phyloP scores from a whole-genome alignment of 2,888 invertebrate genomes.

The Julus scandinavius region DNA sequence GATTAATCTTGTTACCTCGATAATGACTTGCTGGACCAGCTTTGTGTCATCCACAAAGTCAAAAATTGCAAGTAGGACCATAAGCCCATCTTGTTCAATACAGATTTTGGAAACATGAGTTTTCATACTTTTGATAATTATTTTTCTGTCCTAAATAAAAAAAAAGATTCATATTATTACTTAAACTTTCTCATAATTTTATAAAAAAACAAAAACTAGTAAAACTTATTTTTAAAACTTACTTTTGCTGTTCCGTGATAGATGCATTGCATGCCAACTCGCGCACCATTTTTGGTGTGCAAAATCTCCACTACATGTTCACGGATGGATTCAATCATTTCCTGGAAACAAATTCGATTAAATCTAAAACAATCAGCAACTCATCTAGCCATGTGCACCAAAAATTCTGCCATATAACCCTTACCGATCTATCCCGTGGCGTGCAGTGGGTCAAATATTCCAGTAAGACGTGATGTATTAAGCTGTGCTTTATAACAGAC shows the following conservation, averaged over 20 bases:
- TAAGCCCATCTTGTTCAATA: constrained; percentile 87
- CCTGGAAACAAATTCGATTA: constrained; percentile 65
- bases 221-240: constrained; percentile 57
- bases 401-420: constrained; percentile 59
- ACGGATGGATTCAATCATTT: constrained; percentile 79
- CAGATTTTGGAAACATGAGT: constrained; percentile 82
- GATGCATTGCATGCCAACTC: constrained; percentile 83
- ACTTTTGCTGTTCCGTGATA: constrained; percentile 79
- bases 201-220: neutral
- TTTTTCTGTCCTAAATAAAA: constrained; percentile 71
- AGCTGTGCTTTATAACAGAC: constrained; percentile 68
- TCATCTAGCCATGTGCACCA: constrained; percentile 59
- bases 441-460: constrained; percentile 82
- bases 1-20: constrained; percentile 64
- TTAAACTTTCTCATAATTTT: neutral
- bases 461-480: constrained; percentile 83
- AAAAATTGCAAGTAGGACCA: constrained; percentile 82
- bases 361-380: neutral
- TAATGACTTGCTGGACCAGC: constrained; percentile 80
- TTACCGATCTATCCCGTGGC: constrained; percentile 64
- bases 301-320: constrained; percentile 75
- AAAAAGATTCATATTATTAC: constrained; percentile 58
- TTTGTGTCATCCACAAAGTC: constrained; percentile 94
- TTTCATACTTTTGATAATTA: constrained; percentile 87
- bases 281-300: constrained; percentile 84